Evolutionary conservation across 2,888 invertebrate genomes (phyloP).

Genomic region (Aelia acuminata): DNA sequence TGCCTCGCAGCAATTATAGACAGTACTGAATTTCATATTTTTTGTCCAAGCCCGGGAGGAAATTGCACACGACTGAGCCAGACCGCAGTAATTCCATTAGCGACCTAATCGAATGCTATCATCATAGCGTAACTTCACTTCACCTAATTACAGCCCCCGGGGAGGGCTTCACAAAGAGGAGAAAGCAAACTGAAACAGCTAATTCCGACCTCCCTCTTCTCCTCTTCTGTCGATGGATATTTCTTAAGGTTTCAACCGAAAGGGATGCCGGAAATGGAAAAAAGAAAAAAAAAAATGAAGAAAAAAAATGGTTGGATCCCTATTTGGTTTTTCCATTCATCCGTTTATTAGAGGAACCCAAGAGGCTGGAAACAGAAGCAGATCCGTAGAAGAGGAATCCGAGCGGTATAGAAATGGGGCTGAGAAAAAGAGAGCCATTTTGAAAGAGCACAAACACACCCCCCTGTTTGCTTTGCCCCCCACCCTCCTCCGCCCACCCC

Average conservation of each 20-base stretch:
- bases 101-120: slow-evolving; percentile 50
- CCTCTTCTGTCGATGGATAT: neutral
- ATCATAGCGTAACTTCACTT: slow-evolving; percentile 42
- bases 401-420: slow-evolving; percentile 40
- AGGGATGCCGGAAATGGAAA: neutral
- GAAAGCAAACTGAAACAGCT: slow-evolving; percentile 55
- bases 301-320: slow-evolving; percentile 44
- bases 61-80: slow-evolving; percentile 20
- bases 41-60: neutral
- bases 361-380: slow-evolving; percentile 36
- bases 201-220: slow-evolving; percentile 8
- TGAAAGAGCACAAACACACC: slow-evolving; percentile 49
- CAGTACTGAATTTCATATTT: slow-evolving; percentile 30
- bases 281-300: neutral
- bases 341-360: slow-evolving; percentile 37
- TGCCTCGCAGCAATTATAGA: neutral
- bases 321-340: slow-evolving; percentile 53
- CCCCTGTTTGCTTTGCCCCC: slow-evolving; percentile 1
- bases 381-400: slow-evolving; percentile 28
- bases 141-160: slow-evolving; percentile 35
- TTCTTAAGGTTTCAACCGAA: slow-evolving; percentile 46
- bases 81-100: slow-evolving; percentile 50
- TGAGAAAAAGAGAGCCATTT: slow-evolving; percentile 51
- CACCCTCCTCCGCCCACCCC: neutral
- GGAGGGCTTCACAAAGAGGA: slow-evolving; percentile 50